phyloP scores from a whole-genome alignment of 2,797 vertebrate species.

The Miichthys miiuy region DNA sequence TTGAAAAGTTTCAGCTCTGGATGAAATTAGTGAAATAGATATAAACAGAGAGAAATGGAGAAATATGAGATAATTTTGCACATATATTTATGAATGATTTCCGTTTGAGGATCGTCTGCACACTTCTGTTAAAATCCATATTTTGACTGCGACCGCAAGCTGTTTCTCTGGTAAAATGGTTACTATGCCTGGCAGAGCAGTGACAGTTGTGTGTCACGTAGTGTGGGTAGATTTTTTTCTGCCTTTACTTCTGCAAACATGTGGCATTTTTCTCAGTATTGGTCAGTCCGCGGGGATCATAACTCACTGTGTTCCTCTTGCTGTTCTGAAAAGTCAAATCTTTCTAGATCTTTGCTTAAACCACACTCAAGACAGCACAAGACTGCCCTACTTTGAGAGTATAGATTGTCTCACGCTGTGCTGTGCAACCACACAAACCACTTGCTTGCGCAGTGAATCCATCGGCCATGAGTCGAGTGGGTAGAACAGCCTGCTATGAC shows the following conservation, averaged over 20 bases:
- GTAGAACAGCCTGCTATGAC: background rate
- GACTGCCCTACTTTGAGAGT: background rate
- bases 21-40: background rate
- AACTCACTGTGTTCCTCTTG: background rate
- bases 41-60: too few relatives aligned
- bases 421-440: slow-evolving; percentile 64
- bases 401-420: slow-evolving; percentile 7
- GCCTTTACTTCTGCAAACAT: background rate
- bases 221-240: background rate
- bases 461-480: background rate
- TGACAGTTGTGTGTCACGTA: background rate
- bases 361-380: background rate
- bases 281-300: background rate
- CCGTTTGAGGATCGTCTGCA: background rate
- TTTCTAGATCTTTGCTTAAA: background rate
- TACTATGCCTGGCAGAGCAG: background rate
- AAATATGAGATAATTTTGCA: background rate
- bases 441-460: slow-evolving; percentile 2
- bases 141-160: too few relatives aligned
- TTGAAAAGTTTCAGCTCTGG: background rate
- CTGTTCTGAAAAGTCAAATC: background rate
- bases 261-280: background rate
- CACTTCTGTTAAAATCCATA: background rate
- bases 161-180: background rate
- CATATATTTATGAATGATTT: background rate